Evolutionary conservation across 2,888 invertebrate species (phyloP).

Genomic region (Steromphala cineraria): DNA sequence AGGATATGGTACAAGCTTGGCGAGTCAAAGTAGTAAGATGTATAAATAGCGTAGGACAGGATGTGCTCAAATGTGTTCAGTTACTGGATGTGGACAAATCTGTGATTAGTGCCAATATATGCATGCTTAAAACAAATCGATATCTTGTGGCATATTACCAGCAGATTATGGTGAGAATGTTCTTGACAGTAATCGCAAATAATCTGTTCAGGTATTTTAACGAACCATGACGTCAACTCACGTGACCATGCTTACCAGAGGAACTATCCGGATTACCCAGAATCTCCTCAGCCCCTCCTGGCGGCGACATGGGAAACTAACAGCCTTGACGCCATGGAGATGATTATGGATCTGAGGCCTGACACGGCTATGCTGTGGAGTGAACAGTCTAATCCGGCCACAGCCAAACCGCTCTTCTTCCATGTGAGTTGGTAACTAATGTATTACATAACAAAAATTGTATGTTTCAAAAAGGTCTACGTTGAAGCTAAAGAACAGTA

Average conservation of each 20-base stretch:
- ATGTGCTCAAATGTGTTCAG: too few species aligned
- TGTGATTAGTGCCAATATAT: too few species aligned
- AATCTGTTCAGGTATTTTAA: conserved; percentile 49
- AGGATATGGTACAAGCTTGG: too few species aligned
- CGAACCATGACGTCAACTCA: conserved; percentile 58
- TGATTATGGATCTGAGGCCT: conserved; percentile 60
- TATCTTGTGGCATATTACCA: too few species aligned
- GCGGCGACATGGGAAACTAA: conserved; percentile 68
- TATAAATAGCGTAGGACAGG: too few species aligned
- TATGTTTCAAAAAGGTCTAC: too few species aligned
- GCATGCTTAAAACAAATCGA: too few species aligned
- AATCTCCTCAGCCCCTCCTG: conserved; percentile 58
- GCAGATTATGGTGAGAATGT: too few species aligned
- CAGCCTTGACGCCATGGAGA: conserved; percentile 59
- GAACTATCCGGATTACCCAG: conserved; percentile 50
- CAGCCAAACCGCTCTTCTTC: conserved; percentile 64
- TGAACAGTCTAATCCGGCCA: conserved; percentile 41
- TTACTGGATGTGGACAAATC: too few species aligned
- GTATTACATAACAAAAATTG: too few species aligned
- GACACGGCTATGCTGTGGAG: conserved; percentile 58
- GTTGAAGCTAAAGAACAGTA: too few species aligned
- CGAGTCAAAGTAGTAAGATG: too few species aligned
- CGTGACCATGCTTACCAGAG: conserved; percentile 60
- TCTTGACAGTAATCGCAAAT: background rate
- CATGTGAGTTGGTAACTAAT: conserved; percentile 47